Conservation (phyloP, 2,113 vertebrate genomes). For the Panurus biarmicus region DNA sequence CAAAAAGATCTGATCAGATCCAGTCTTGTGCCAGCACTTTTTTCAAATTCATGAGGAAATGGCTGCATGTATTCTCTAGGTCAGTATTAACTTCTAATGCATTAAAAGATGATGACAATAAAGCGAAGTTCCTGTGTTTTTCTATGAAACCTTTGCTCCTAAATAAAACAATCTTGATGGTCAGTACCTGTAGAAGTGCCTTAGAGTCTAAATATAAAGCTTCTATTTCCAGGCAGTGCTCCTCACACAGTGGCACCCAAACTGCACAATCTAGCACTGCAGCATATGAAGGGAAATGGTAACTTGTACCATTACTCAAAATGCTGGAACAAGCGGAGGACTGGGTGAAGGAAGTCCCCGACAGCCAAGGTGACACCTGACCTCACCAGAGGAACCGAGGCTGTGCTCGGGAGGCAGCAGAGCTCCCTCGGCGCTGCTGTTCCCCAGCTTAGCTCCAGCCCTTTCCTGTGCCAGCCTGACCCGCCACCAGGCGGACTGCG, state of each 20-base stretch:
- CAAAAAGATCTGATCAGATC: background rate
- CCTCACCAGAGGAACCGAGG: background rate
- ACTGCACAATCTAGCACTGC: background rate
- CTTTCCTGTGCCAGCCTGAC: background rate
- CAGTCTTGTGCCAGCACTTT: background rate
- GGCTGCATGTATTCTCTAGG: background rate
- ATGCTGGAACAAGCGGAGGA: accelerated
- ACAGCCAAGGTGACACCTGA: background rate
- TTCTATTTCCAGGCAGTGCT: background rate
- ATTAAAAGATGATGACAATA: background rate
- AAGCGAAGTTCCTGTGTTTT: background rate
- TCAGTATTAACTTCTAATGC: background rate
- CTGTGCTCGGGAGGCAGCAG: background rate
- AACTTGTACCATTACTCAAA: background rate
- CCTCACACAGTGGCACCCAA: background rate
- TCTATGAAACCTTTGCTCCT: background rate
- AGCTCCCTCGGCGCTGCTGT: background rate
- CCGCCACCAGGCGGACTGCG: accelerated
- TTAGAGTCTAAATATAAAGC: background rate
- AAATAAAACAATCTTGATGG: background rate
- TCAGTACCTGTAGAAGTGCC: background rate
- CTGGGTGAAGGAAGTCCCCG: background rate
- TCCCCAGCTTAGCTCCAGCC: background rate
- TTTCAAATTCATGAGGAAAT: background rate
- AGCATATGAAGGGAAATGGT: background rate